Percentiles rank a stretch among this genome's conserved stretches.
phyloP scores from a whole-genome alignment of 2,113 vertebrate species.

The Alouatta palliata region DNA sequence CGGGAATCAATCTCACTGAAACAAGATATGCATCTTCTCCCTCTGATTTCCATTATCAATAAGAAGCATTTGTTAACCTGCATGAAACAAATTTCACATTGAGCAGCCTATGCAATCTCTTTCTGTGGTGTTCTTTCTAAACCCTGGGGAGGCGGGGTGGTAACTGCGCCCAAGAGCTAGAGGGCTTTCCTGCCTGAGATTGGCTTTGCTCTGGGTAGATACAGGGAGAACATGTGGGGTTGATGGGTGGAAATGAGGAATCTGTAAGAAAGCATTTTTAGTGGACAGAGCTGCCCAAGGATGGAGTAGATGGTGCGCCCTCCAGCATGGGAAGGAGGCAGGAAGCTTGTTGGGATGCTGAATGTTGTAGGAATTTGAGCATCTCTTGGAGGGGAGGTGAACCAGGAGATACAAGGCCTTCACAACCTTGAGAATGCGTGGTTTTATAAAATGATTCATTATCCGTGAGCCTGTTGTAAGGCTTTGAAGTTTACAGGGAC shows the following conservation, averaged over 20 bases:
- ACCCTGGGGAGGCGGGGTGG: background rate
- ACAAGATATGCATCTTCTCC: background rate
- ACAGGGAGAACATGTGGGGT: background rate
- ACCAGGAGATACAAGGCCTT: background rate
- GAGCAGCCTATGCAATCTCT: background rate
- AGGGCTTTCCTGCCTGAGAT: background rate
- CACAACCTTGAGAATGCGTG: background rate
- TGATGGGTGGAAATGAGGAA: background rate
- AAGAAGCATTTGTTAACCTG: background rate
- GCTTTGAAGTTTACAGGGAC: background rate
- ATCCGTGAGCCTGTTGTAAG: no score
- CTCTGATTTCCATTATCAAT: background rate
- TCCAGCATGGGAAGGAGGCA: background rate
- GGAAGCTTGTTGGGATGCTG: background rate
- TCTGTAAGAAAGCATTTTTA: background rate
- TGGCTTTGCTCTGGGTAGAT: background rate
- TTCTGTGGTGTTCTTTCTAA: conserved; percentile 2
- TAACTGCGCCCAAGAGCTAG: background rate
- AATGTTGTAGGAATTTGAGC: background rate
- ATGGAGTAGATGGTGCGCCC: background rate
- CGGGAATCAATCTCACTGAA: background rate
- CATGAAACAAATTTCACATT: background rate
- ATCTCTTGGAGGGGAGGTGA: background rate
- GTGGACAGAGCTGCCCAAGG: background rate
- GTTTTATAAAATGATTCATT: background rate